These are phyloP conservation scores for Hippopotamyrus pictus DNA, from an alignment of 2,797 vertebrate species.

Conservation along the genomic window DNA sequence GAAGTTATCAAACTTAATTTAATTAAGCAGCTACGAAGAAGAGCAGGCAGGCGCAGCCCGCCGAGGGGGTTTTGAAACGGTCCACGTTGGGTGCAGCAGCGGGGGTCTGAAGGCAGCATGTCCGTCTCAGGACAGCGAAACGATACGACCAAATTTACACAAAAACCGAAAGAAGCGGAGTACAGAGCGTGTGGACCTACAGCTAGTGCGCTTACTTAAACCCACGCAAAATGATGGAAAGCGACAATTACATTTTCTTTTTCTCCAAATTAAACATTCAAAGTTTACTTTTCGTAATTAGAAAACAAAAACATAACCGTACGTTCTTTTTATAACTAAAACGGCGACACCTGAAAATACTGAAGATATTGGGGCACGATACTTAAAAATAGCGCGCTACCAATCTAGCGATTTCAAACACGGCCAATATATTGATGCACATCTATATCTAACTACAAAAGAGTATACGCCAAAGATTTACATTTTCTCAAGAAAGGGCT, in stretches of 20 bases:
- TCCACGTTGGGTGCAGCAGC: neutral
- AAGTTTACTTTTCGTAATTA: neutral
- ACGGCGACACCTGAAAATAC: neutral
- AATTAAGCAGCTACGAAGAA: slow-evolving; percentile 12
- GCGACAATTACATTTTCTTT: neutral
- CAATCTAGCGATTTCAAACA: neutral
- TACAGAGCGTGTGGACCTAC: neutral
- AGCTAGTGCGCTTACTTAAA: neutral
- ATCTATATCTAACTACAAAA: neutral
- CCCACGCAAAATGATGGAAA: neutral
- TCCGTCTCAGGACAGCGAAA: neutral
- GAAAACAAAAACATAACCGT: neutral
- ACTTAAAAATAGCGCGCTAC: slow-evolving; percentile 3
- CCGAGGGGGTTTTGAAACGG: neutral
- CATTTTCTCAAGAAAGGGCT: slow-evolving; percentile 22
- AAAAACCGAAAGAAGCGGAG: neutral
- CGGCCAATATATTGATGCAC: neutral
- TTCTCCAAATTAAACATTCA: neutral
- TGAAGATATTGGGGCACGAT: neutral
- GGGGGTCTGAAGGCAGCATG: neutral
- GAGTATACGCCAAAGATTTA: neutral
- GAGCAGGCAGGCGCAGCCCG: neutral
- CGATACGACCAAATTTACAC: no score
- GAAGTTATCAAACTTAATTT: neutral
- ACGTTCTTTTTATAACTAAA: neutral